phyloP scores from a whole-genome alignment of 53 echinoderm and acorn worm genomes.

The Patiria pectinifera region DNA sequence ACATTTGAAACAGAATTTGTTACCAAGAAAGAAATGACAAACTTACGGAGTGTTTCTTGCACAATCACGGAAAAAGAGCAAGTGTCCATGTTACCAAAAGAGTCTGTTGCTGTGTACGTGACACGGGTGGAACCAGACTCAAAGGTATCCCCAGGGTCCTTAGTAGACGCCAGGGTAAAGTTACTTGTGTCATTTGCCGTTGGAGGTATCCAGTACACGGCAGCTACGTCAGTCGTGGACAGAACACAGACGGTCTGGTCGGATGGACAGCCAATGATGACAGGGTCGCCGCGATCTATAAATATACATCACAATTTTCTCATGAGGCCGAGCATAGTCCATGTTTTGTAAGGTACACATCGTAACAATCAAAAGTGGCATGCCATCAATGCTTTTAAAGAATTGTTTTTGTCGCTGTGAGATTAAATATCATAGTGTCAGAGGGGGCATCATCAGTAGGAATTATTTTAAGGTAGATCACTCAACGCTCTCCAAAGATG shows the following conservation, averaged over 20 bases:
- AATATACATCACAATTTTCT: neutral
- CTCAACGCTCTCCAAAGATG: too few species aligned
- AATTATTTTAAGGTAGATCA: too few species aligned
- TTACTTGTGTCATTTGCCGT: constrained; percentile 61
- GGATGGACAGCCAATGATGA: constrained; percentile 54
- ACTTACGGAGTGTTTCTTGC: constrained; percentile 41
- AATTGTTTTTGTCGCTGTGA: too few species aligned
- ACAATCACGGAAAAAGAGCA: constrained; percentile 67
- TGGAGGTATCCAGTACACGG: constrained; percentile 62
- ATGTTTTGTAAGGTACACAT: neutral
- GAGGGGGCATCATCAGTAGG: too few species aligned
- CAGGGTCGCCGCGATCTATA: constrained; percentile 56
- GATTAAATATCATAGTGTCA: too few species aligned
- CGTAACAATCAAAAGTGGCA: neutral
- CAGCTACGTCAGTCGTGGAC: constrained; percentile 29
- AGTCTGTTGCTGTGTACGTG: constrained; percentile 70
- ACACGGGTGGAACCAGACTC: constrained; percentile 56
- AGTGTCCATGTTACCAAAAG: constrained; percentile 39
- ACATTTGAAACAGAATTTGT: neutral
- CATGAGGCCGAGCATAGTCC: neutral
- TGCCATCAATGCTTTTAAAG: neutral
- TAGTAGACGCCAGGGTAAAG: constrained; percentile 57
- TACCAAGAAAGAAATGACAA: neutral
- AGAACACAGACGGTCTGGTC: constrained; percentile 7
- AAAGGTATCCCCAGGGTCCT: constrained; percentile 56